Evolutionary conservation across 2,888 invertebrate genomes (phyloP), one percentile per base, ranked within the genome.

Genomic region (Operophtera brumata): DNA sequence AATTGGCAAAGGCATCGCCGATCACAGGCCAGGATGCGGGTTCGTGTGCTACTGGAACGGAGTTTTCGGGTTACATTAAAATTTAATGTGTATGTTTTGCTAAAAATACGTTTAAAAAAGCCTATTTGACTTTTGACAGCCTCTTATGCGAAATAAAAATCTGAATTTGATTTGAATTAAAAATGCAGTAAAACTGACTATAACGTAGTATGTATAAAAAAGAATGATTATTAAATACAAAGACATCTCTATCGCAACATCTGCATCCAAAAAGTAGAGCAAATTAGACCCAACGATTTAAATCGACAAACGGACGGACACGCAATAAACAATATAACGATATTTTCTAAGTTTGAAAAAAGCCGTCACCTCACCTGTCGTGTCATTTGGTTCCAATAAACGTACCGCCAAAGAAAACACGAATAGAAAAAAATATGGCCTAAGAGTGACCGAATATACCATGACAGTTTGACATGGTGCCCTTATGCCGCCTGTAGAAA

Each of bases 351-450:
- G 51, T 50, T 43, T 62, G 66, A 78, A 83, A 84, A 85, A 83
- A 76, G 74, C 69, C 86, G 86, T 88, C 90, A 90, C 89, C 90
- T 88, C 90, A 90, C 89, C 90, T 90, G 90, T 87, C 88, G 87
- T 89, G 89, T 89, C 90, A 89, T 89, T 90, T 89, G 90, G 90
- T 84, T 67, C 83, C 84, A 84, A 86, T 86, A 85, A 86, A 84
- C 78, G 75, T 58, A 76, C 87, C 88, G 88, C 84, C 88, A 87
- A 88, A 88, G 86, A 86, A 86, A 84, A 83, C 77, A 82, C 65
- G 69, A 78, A 80, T 79, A 75, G 67, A 78, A 82, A 83, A 86
- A 84, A 75, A 71, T 62, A 77, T 77, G 78, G 77, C 77, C 78
- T 76, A 84, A 81, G 80, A 85, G 74, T 87, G 88, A 86, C 86